Base-by-base conservation (phyloP, 2,113 vertebrate species). In the Anarrhichthys ocellatus region DNA sequence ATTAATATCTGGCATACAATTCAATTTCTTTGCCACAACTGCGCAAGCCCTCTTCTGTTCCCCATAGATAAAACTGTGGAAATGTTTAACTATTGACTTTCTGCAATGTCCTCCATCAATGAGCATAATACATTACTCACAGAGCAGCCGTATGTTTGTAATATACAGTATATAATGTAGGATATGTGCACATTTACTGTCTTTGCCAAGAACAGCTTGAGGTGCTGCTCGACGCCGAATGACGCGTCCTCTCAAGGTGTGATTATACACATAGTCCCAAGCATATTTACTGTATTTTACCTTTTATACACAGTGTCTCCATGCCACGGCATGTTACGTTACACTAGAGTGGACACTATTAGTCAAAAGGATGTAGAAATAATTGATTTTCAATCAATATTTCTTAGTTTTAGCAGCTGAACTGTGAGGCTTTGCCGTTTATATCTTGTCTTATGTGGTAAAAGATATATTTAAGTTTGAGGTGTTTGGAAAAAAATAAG, bases 211-310 rank as follows among this genome's bases (percentile, higher is more conserved):
- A 67, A 76, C 40, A 69, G 40, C 50, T 61, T 56, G 15, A 75
- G 70, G n/a, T 38, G 61, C 32, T 58, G 9, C 48, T n/a, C 59
- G 56, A 40, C 17, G 0, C 24, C 65, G 14, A 63, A 18, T 36
- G 32, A 61, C 36, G 67, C 18, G 4, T 68, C 76, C 65, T 64
- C n/a, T 73, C 0, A 78, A 82, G 71, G 78, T 68, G 46, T 68
- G 38, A 80, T 48, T 44, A 44, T 20, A 85, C 50, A 78, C 48
- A 71, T 15, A 69, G 24, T 59, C 50, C 15, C 2, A n/a, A 24
- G 18, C 22, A 22, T 68, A 70, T 78, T 54, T 44, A 77, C 13
- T 38, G 17, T 52, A 69, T 68, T 72, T 59, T 27, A 44, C 14
- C 52, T 56, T 20, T 73, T 69, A 14, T 68, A 46, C 18, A 20